These are phyloP conservation scores for Tenualosa ilisha DNA, from an alignment of 2,797 vertebrate genomes.

Conservation along the genomic window DNA sequence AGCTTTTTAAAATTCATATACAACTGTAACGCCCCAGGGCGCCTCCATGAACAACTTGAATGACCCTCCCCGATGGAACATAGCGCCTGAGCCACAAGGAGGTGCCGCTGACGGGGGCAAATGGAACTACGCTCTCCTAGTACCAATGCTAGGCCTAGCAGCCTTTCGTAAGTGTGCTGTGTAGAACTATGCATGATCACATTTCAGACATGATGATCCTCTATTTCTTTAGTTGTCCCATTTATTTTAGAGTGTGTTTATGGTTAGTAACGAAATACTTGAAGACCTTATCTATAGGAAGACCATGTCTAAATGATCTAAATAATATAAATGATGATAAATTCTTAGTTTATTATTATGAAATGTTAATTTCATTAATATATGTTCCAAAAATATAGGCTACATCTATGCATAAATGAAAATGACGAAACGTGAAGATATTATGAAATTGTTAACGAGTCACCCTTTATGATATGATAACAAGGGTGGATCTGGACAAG, in stretches of 20 bases:
- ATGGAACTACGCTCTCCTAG: conserved; percentile 96
- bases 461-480: neutral
- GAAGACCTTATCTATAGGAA: too few species aligned
- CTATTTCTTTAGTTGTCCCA: too few species aligned
- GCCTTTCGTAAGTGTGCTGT: conserved; percentile 77
- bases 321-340: too few species aligned
- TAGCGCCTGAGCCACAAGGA: conserved; percentile 72
- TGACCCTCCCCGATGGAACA: conserved; percentile 78
- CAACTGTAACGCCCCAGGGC: conserved; percentile 49
- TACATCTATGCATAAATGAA: too few species aligned
- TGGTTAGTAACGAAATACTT: neutral
- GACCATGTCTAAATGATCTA: too few species aligned
- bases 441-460: too few species aligned
- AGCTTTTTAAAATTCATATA: neutral
- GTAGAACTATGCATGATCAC: neutral
- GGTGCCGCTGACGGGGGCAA: conserved; percentile 82
- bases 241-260: neutral
- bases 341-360: too few species aligned
- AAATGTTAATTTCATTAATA: too few species aligned
- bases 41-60: conserved; percentile 82
- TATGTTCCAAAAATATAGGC: too few species aligned
- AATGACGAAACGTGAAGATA: too few species aligned
- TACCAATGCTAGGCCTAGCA: conserved; percentile 94
- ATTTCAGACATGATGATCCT: neutral
- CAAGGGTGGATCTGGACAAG: conserved; percentile 97